Evolutionary conservation across 2,888 invertebrate genomes (phyloP).

Genomic region (Rhagium mordax): DNA sequence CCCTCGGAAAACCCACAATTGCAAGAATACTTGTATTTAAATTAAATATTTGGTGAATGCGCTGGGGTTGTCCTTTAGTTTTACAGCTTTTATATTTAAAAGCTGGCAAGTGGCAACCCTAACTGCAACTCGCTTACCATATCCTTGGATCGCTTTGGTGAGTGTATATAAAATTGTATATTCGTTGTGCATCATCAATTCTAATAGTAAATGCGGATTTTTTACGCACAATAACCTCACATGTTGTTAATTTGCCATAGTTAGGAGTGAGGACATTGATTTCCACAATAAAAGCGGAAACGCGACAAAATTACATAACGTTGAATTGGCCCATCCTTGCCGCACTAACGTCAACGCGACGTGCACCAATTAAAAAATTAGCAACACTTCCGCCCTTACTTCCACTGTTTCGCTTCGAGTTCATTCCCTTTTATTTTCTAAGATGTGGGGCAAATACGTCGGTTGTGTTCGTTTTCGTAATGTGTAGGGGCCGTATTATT

Average conservation of each 20-base stretch:
- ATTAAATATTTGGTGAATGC: no score
- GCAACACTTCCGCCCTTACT: not conserved
- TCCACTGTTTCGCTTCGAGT: not conserved
- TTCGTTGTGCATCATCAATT: no score
- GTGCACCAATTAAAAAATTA: not conserved
- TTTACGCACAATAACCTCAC: no score
- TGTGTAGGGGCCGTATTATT: slow-evolving; percentile 3
- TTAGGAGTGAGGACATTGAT: not conserved
- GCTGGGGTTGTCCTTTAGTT: no score
- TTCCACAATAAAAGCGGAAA: not conserved
- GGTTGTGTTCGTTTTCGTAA: slow-evolving; percentile 1
- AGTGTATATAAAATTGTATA: no score
- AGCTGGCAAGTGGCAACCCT: no score
- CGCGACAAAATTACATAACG: not conserved
- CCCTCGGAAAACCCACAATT: no score
- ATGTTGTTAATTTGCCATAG: not conserved
- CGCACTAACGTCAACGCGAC: not conserved
- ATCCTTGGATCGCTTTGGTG: no score
- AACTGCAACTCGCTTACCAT: no score
- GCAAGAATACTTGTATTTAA: no score
- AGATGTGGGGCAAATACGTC: slow-evolving; percentile 15
- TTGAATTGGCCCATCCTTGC: not conserved
- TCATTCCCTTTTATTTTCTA: slow-evolving; percentile 7
- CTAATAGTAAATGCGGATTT: no score
- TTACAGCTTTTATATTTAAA: no score